phyloP scores from a whole-genome alignment of 1,140 invertebrate species.

The Thalassaphorura encarpata region DNA sequence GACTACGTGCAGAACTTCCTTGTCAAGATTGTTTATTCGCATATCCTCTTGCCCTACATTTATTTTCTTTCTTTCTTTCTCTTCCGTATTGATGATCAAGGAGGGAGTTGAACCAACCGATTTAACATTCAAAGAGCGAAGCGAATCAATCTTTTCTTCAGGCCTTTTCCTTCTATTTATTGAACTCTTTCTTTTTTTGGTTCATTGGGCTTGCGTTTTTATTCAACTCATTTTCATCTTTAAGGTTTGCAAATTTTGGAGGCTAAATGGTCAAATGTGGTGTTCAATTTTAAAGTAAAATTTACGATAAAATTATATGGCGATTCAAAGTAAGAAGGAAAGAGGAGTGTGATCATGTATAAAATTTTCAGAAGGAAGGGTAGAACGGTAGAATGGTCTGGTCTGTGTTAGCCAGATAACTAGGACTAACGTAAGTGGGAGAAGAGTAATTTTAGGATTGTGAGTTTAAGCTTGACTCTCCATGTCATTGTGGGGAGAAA shows the following conservation, averaged over 20 bases:
- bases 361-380: background rate
- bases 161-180: constrained; percentile 8
- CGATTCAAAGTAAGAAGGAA: background rate
- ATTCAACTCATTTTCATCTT: background rate
- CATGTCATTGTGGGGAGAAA: constrained; percentile 2
- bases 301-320: background rate
- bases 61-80: too few relatives aligned
- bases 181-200: too few relatives aligned
- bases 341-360: background rate
- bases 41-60: too few relatives aligned
- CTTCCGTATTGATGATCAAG: too few relatives aligned
- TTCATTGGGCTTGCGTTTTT: too few relatives aligned
- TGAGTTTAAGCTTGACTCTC: background rate
- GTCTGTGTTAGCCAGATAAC: background rate
- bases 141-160: constrained; percentile 17
- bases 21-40: too few relatives aligned
- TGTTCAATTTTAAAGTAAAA: background rate
- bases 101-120: background rate
- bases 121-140: constrained; percentile 1
- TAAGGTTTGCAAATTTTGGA: background rate
- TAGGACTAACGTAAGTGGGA: background rate
- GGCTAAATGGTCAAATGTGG: background rate
- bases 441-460: background rate
- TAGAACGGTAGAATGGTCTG: too few relatives aligned
- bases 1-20: too few relatives aligned